Evolutionary conservation across 2,797 vertebrate genomes (phyloP).

Genomic region (Xiphophorus birchmanni): DNA sequence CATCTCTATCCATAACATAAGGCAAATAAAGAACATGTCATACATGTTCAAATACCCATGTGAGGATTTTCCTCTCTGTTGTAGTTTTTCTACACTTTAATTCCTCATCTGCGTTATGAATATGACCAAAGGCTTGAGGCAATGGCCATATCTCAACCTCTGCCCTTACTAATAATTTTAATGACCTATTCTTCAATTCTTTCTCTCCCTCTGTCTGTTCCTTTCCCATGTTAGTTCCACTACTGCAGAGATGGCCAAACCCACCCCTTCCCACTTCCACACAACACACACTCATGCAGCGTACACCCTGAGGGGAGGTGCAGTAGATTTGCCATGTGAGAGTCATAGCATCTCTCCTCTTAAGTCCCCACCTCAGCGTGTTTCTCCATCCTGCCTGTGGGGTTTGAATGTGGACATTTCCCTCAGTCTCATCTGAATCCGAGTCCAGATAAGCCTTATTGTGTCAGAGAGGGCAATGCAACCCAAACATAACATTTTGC

Average conservation of each 20-base stretch:
- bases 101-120: constrained; percentile 47
- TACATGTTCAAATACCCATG: constrained; percentile 40
- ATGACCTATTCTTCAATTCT: constrained; percentile 53
- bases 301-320: constrained; percentile 62
- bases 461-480: constrained; percentile 54
- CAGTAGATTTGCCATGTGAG: constrained; percentile 59
- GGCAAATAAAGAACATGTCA: constrained; percentile 40
- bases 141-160: constrained; percentile 31
- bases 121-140: constrained; percentile 67
- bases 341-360: constrained; percentile 59
- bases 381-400: constrained; percentile 70
- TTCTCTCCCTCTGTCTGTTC: constrained; percentile 37
- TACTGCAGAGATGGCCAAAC: constrained; percentile 62
- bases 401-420: constrained; percentile 58
- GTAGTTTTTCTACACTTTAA: constrained; percentile 44
- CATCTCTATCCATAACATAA: constrained; percentile 43
- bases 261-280: constrained; percentile 48
- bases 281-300: constrained; percentile 56
- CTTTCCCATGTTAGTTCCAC: constrained; percentile 70
- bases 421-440: constrained; percentile 47
- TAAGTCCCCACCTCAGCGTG: constrained; percentile 64
- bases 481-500: constrained; percentile 54
- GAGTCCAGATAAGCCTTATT: constrained; percentile 58
- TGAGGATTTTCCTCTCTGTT: constrained; percentile 31
- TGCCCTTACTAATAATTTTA: constrained; percentile 52